These are phyloP conservation scores for Synergus itoensis DNA, from an alignment of 2,888 invertebrate species.

Conservation along the genomic window DNA sequence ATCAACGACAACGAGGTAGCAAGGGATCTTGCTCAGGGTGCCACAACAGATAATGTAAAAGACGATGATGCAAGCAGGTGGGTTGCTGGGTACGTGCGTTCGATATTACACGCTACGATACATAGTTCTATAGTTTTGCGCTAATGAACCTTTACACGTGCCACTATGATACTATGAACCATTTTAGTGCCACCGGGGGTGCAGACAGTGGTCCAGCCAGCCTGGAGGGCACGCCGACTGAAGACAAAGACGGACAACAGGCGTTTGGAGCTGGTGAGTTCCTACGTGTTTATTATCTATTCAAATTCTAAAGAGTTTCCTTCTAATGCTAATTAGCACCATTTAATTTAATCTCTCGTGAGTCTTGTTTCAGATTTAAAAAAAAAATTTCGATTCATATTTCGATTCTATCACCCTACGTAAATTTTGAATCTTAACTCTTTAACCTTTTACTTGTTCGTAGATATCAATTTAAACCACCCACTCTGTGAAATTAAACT, in stretches of 20 bases:
- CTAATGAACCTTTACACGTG: slow-evolving; percentile 24
- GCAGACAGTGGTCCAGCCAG: slow-evolving; percentile 93
- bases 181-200: slow-evolving; percentile 91
- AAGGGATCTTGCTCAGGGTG: slow-evolving; percentile 76
- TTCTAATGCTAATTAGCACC: background rate
- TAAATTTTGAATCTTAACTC: no score
- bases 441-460: no score
- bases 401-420: no score
- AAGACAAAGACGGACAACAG: slow-evolving; percentile 87
- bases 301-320: background rate
- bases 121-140: slow-evolving; percentile 36
- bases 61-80: slow-evolving; percentile 90
- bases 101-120: slow-evolving; percentile 59
- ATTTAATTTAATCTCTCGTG: background rate
- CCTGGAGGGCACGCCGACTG: slow-evolving; percentile 87
- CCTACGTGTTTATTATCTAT: background rate
- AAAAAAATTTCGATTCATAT: background rate
- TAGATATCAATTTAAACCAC: no score
- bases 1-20: slow-evolving; percentile 71
- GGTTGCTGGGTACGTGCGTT: slow-evolving; percentile 69
- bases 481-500: no score
- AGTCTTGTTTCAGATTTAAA: background rate
- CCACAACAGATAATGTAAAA: slow-evolving; percentile 78
- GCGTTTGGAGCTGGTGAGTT: slow-evolving; percentile 85
- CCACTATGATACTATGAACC: slow-evolving; percentile 20